Evolutionary conservation across 2,888 invertebrate genomes (phyloP).

Genomic region (Rhagonycha lutea): DNA sequence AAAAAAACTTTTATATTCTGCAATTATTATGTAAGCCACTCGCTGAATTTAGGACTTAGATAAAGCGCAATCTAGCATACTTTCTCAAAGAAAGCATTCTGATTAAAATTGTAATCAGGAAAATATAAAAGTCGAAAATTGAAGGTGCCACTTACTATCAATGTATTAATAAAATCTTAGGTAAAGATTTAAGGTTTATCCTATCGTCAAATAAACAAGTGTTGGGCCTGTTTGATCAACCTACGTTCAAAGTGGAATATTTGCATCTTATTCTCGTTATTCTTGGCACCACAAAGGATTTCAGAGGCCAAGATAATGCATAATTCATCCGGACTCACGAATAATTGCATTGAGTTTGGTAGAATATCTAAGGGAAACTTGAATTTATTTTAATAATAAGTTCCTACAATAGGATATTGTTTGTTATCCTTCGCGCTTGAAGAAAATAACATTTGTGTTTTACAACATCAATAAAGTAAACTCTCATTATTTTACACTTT

Average conservation of each 20-base stretch:
- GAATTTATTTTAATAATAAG: conserved; percentile 31
- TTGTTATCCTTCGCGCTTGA: conserved; percentile 16
- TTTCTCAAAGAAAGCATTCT: no score
- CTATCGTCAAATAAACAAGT: conserved; percentile 25
- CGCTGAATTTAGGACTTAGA: background rate
- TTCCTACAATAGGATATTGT: conserved; percentile 27
- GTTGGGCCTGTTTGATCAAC: conserved; percentile 25
- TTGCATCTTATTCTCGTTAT: conserved; percentile 31
- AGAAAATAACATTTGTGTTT: conserved; percentile 1
- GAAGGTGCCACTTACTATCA: background rate
- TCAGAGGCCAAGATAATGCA: conserved; percentile 30
- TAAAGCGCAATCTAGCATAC: no score
- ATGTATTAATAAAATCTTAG: background rate
- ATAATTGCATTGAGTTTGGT: conserved; percentile 31
- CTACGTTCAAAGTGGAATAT: conserved; percentile 26
- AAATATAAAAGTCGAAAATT: background rate
- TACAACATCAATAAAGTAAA: conserved; percentile 4
- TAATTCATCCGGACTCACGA: conserved; percentile 28
- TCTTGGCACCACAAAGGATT: conserved; percentile 31
- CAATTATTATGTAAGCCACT: background rate
- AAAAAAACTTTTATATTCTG: background rate
- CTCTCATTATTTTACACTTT: background rate
- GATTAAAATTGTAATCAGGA: no score
- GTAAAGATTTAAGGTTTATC: conserved; percentile 9
- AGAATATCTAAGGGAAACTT: conserved; percentile 28